These are phyloP conservation scores for Erynnis tages DNA, from an alignment of 2,888 invertebrate species.

Conservation along the genomic window DNA sequence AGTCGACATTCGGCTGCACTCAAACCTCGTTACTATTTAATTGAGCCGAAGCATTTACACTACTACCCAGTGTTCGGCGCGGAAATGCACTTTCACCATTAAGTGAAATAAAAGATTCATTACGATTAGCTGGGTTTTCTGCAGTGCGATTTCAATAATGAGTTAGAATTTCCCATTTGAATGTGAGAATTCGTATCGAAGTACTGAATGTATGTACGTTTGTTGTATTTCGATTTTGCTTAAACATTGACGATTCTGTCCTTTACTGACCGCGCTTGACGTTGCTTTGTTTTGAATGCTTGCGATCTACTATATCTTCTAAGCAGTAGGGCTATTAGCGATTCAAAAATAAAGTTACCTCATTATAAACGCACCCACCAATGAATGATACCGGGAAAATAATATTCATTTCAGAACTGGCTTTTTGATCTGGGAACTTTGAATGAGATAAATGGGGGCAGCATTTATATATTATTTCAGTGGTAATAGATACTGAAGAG, in stretches of 20 bases:
- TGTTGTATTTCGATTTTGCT: no score
- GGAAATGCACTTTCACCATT: constrained; percentile 13
- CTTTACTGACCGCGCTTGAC: no score
- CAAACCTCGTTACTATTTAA: constrained; percentile 17
- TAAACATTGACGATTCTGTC: no score
- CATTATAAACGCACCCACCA: constrained; percentile 9
- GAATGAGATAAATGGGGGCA: constrained; percentile 18
- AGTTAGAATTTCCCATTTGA: background rate
- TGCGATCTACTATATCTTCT: no score
- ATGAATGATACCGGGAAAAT: constrained; percentile 6
- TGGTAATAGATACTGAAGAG: constrained; percentile 4
- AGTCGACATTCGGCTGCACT: constrained; percentile 11
- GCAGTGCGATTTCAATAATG: background rate
- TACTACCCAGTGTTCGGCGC: background rate
- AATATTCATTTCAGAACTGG: constrained; percentile 21
- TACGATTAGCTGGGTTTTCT: constrained; percentile 2
- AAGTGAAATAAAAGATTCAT: constrained; percentile 9
- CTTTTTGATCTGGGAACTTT: constrained; percentile 23
- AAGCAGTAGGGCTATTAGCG: no score
- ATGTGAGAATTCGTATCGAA: no score
- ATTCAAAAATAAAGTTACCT: background rate
- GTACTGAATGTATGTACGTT: no score
- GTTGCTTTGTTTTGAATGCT: no score
- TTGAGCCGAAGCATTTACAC: background rate
- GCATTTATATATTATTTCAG: constrained; percentile 18